Conservation (phyloP, 35 echinoderm and acorn worm genomes). For the Antedon bifida region DNA sequence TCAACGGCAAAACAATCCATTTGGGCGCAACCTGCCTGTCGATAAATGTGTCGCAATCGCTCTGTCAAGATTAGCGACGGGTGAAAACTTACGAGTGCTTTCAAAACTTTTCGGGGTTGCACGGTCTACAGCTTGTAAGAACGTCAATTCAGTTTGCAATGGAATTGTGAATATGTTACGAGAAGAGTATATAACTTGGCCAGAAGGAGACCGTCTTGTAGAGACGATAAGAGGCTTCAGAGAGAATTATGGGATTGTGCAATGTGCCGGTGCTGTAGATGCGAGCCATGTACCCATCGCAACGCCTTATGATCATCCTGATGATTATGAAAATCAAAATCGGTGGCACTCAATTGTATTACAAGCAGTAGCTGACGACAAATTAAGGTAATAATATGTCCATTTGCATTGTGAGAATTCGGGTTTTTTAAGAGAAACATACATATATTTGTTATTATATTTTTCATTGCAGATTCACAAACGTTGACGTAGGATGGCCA, state of each 20-base stretch:
- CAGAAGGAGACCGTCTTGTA: neutral
- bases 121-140: too few relatives aligned
- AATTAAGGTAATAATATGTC: conserved; percentile 15
- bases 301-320: conserved; percentile 4
- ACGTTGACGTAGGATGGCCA: conserved; percentile 42
- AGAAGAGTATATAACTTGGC: neutral
- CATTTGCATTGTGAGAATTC: too few relatives aligned
- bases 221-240: conserved; percentile 23
- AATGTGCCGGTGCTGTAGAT: conserved; percentile 38
- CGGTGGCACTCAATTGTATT: conserved; percentile 26
- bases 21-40: too few relatives aligned
- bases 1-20: too few relatives aligned
- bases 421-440: neutral
- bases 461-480: conserved; percentile 23
- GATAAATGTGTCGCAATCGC: too few relatives aligned
- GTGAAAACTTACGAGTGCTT: too few relatives aligned
- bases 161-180: too few relatives aligned
- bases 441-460: neutral
- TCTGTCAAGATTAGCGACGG: too few relatives aligned
- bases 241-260: conserved; percentile 18
- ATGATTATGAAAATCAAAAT: conserved; percentile 32
- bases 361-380: conserved; percentile 35
- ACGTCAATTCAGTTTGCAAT: too few relatives aligned
- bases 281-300: conserved; percentile 33
- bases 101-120: too few relatives aligned